phyloP scores from a whole-genome alignment of 2,888 invertebrate species.

The Acanthosepion pharaonis region DNA sequence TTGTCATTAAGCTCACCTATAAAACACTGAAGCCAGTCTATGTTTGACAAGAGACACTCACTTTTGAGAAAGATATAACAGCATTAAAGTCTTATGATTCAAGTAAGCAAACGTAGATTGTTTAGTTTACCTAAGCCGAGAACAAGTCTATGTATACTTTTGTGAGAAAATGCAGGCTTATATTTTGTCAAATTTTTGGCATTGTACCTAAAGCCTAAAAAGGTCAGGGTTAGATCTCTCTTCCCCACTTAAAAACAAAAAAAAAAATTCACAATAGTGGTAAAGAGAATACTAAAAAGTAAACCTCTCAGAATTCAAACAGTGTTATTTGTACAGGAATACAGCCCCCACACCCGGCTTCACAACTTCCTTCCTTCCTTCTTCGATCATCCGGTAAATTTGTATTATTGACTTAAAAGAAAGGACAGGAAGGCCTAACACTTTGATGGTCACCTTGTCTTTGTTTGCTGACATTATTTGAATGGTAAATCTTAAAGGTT shows the following conservation, averaged over 20 bases:
- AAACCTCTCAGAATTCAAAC: background rate
- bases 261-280: background rate
- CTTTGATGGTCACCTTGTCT: background rate
- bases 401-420: background rate
- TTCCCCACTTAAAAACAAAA: background rate
- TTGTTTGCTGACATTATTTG: background rate
- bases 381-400: background rate
- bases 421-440: background rate
- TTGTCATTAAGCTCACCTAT: background rate
- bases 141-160: background rate
- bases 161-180: conserved; percentile 20
- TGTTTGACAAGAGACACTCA: background rate
- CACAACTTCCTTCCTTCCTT: background rate
- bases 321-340: background rate
- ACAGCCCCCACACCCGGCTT: no score
- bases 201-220: background rate
- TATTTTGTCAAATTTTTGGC: background rate
- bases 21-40: background rate
- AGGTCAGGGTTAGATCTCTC: background rate
- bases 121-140: background rate
- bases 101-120: background rate
- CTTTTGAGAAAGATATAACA: background rate
- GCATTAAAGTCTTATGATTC: background rate
- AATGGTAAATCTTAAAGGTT: background rate
- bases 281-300: background rate